Evolutionary conservation across 2,888 invertebrate genomes (phyloP).

Genomic region (Stenurella melanura): DNA sequence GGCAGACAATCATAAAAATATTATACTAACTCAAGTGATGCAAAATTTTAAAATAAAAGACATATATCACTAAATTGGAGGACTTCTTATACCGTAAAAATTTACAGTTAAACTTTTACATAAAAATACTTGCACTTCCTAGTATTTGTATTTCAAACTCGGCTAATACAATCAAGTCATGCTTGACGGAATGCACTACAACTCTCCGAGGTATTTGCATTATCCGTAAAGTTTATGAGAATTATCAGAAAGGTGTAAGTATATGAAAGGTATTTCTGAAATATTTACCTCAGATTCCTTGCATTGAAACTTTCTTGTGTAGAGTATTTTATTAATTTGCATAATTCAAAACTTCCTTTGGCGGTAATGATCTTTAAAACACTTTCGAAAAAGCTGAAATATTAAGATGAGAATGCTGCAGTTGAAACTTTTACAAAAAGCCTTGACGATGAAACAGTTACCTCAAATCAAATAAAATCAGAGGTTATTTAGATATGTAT

Average conservation of each 20-base stretch:
- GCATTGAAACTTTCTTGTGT: slow-evolving; percentile 2
- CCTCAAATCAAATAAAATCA: no score
- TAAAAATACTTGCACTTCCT: slow-evolving; percentile 3
- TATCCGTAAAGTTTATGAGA: slow-evolving; percentile 12
- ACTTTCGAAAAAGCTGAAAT: background rate
- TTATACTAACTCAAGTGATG: background rate
- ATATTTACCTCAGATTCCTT: slow-evolving; percentile 15
- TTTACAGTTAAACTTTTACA: background rate
- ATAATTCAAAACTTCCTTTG: slow-evolving; percentile 7
- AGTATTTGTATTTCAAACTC: background rate
- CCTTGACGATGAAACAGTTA: no score
- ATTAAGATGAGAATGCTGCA: slow-evolving; percentile 7
- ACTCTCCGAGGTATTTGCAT: background rate
- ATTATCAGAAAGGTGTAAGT: slow-evolving; percentile 14
- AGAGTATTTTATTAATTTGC: slow-evolving; percentile 21
- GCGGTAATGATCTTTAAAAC: slow-evolving; percentile 2
- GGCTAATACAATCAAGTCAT: background rate
- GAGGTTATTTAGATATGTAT: no score
- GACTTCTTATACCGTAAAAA: background rate
- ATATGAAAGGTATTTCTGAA: slow-evolving; percentile 24
- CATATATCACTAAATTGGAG: background rate
- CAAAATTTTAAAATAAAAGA: background rate
- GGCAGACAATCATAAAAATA: no score
- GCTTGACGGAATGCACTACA: background rate
- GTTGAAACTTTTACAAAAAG: slow-evolving; percentile 15